phyloP scores from a whole-genome alignment of 2,888 invertebrate species.

The Latheticus oryzae region DNA sequence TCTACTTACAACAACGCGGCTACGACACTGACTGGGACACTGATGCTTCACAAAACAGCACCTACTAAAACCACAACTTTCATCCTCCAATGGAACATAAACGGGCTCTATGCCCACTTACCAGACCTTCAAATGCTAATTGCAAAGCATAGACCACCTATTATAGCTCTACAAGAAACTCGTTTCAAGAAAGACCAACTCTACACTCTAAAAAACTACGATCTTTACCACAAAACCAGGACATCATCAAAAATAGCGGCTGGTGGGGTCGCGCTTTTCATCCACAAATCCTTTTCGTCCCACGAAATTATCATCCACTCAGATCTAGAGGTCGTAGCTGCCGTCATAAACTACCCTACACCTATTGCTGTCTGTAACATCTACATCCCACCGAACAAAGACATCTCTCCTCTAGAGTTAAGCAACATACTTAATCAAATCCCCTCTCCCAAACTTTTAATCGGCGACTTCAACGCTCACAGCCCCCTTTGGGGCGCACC shows the following conservation, averaged over 20 bases:
- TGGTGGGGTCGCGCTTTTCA: slow-evolving; percentile 33
- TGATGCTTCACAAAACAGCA: slow-evolving; percentile 5
- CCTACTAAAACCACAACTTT: background rate
- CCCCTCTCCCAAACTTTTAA: slow-evolving; percentile 18
- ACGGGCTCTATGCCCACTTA: slow-evolving; percentile 26
- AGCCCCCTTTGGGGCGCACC: slow-evolving; percentile 31
- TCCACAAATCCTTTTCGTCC: slow-evolving; percentile 9
- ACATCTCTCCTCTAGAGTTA: slow-evolving; percentile 13
- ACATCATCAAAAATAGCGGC: slow-evolving; percentile 1
- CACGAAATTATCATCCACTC: slow-evolving; percentile 22
- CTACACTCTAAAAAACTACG: slow-evolving; percentile 14
- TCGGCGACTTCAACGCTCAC: slow-evolving; percentile 35
- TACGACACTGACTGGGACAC: slow-evolving; percentile 8
- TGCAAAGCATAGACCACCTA: slow-evolving; percentile 9
- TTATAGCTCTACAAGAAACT: slow-evolving; percentile 36
- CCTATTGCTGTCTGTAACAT: slow-evolving; percentile 27
- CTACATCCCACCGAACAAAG: slow-evolving; percentile 22
- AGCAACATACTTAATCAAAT: slow-evolving; percentile 27
- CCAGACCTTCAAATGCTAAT: slow-evolving; percentile 20
- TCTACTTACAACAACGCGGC: too few species aligned
- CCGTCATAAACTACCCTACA: slow-evolving; percentile 6
- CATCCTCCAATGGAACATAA: slow-evolving; percentile 36
- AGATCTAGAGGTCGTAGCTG: slow-evolving; percentile 27
- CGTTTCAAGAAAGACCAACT: slow-evolving; percentile 20
- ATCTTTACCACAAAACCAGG: slow-evolving; percentile 14